phyloP scores from a whole-genome alignment of 92 coral and sea anemone genomes.

The Porites lobata region DNA sequence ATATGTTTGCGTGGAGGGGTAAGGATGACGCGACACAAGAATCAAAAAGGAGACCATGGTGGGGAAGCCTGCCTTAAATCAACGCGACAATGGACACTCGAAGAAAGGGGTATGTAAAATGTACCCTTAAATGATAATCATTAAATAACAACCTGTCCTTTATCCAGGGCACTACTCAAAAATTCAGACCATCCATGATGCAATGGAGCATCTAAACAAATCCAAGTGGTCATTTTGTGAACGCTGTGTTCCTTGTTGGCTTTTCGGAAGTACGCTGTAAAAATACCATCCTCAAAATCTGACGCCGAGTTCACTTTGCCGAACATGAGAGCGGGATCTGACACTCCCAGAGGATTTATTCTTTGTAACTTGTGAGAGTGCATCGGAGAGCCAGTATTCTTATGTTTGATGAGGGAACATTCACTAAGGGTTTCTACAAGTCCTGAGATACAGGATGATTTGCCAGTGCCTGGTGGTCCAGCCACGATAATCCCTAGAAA shows the following conservation, averaged over 20 bases:
- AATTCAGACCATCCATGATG: slow-evolving; percentile 99
- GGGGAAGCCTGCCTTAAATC: no score
- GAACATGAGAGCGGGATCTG: slow-evolving; percentile 96
- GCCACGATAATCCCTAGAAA: slow-evolving; percentile 91
- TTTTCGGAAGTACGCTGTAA: slow-evolving; percentile 95
- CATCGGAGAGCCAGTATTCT: slow-evolving; percentile 94
- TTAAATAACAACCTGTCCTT: slow-evolving; percentile 77
- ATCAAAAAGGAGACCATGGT: no score
- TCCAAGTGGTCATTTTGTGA: slow-evolving; percentile 97
- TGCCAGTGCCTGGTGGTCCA: slow-evolving; percentile 94
- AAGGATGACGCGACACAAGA: no score
- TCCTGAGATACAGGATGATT: slow-evolving; percentile 94
- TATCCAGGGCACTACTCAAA: slow-evolving; percentile 92
- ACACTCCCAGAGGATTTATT: slow-evolving; percentile 93
- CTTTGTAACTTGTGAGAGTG: slow-evolving; percentile 94
- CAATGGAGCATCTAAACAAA: slow-evolving; percentile 94
- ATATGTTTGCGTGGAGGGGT: no score
- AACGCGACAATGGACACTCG: no score
- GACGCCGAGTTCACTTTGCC: slow-evolving; percentile 86
- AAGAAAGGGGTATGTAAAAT: no score
- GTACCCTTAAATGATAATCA: neutral
- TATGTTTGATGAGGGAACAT: slow-evolving; percentile 91
- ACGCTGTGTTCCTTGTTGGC: slow-evolving; percentile 98
- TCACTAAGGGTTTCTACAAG: slow-evolving; percentile 91
- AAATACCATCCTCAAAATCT: slow-evolving; percentile 95